A percentile compares a stretch with the other conserved stretches of the same genome.
Evolutionary conservation across 2,113 vertebrate species (phyloP).

Genomic region (Dicrurus megarhynchus): DNA sequence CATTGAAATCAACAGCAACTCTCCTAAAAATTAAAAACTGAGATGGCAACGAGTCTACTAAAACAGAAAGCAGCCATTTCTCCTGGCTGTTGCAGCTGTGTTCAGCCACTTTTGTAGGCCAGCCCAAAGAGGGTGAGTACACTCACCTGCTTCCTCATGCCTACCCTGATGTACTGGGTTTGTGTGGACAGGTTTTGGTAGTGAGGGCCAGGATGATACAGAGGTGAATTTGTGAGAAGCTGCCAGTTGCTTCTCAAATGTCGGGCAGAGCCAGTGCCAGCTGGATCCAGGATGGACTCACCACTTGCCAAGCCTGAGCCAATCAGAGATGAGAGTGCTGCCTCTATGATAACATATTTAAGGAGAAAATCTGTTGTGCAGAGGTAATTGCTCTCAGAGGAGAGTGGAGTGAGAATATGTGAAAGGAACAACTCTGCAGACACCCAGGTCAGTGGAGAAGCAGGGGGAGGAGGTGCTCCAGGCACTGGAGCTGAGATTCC

Average conservation of each 20-base stretch:
- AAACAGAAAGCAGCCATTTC: neutral
- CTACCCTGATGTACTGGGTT: neutral
- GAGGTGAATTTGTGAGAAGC: neutral
- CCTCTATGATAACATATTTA: neutral
- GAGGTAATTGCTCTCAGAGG: neutral
- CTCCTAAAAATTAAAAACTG: neutral
- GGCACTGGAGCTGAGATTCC: neutral
- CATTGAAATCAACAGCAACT: neutral
- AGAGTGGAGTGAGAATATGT: neutral
- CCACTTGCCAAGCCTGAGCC: rapidly evolving
- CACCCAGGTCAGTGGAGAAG: neutral
- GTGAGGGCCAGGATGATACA: neutral
- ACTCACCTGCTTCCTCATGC: neutral
- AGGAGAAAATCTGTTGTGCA: neutral
- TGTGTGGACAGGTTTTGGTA: neutral
- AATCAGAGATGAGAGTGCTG: neutral
- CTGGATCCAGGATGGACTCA: neutral
- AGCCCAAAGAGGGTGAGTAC: rapidly evolving
- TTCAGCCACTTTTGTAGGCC: neutral
- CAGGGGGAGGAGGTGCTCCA: neutral
- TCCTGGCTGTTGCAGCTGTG: neutral
- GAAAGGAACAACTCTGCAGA: neutral
- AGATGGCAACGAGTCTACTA: neutral
- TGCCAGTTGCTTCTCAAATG: neutral
- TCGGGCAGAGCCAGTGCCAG: neutral